These are phyloP conservation scores for Corythaeola cristata DNA, from an alignment of 2,113 vertebrate species.

Conservation along the genomic window DNA sequence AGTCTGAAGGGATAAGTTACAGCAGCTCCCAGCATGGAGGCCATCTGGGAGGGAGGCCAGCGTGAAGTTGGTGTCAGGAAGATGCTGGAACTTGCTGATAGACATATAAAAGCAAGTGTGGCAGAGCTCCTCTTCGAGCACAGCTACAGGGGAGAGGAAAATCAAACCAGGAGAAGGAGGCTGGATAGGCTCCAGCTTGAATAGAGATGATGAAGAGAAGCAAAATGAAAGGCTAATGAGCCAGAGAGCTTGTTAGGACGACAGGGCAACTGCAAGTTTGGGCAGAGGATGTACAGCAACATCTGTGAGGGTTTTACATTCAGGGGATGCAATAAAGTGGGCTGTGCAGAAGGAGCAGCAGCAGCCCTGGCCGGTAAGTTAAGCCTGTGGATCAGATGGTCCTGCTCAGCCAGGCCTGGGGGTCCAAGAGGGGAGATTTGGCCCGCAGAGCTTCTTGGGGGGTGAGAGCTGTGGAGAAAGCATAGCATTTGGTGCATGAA, in stretches of 20 bases:
- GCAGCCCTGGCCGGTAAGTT: background rate
- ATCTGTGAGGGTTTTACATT: background rate
- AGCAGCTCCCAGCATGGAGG: background rate
- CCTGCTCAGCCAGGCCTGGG: background rate
- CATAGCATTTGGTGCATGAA: background rate
- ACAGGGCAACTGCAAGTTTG: background rate
- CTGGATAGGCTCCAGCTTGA: constrained; percentile 10
- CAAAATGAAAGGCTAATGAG: background rate
- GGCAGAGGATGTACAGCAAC: background rate
- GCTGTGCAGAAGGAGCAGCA: background rate
- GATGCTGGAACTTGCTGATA: background rate
- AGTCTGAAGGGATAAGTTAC: background rate
- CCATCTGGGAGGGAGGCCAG: background rate
- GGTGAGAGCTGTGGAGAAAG: background rate
- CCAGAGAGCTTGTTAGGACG: background rate
- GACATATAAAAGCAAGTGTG: background rate
- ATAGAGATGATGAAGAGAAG: background rate
- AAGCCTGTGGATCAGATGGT: background rate
- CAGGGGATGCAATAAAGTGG: background rate
- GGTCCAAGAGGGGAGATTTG: background rate
- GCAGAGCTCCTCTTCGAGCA: background rate
- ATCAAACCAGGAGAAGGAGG: background rate
- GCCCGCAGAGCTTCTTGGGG: background rate
- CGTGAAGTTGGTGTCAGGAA: background rate
- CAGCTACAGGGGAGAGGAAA: background rate